These are phyloP conservation scores for Spatulosminthurus flaviceps DNA, from an alignment of 2,888 invertebrate species.

Conservation along the genomic window DNA sequence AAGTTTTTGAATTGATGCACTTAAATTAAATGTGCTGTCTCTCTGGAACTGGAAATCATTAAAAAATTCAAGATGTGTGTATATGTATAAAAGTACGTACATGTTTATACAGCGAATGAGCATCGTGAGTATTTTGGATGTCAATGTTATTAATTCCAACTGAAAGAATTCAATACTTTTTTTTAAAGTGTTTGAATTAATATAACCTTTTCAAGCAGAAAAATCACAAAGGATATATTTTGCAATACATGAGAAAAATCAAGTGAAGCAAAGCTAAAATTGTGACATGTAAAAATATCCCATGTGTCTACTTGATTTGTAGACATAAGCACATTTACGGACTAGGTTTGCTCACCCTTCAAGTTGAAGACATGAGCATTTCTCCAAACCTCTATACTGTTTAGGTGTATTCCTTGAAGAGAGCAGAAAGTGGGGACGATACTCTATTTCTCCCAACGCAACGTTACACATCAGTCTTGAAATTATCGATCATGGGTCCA, in stretches of 20 bases:
- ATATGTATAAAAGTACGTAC: too few relatives aligned
- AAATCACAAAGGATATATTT: neutral
- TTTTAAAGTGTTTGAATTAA: constrained; percentile 7
- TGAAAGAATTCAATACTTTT: neutral
- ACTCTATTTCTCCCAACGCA: neutral
- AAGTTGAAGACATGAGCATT: neutral
- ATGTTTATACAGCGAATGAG: too few relatives aligned
- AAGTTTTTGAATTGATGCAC: too few relatives aligned
- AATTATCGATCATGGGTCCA: constrained; percentile 13
- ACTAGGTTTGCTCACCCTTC: too few relatives aligned
- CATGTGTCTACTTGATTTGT: neutral
- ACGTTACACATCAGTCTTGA: neutral
- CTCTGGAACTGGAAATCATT: too few relatives aligned
- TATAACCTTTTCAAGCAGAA: neutral
- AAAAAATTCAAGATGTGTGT: too few relatives aligned
- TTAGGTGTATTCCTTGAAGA: neutral
- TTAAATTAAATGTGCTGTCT: too few relatives aligned
- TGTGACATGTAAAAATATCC: neutral
- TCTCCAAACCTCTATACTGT: neutral
- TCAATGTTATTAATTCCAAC: neutral
- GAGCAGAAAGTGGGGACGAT: neutral
- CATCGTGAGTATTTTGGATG: neutral
- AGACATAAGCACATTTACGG: too few relatives aligned
- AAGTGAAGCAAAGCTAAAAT: neutral
- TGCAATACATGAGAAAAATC: neutral